Base-by-base conservation (phyloP, 2,797 vertebrate genomes). In the Karalla daura region DNA sequence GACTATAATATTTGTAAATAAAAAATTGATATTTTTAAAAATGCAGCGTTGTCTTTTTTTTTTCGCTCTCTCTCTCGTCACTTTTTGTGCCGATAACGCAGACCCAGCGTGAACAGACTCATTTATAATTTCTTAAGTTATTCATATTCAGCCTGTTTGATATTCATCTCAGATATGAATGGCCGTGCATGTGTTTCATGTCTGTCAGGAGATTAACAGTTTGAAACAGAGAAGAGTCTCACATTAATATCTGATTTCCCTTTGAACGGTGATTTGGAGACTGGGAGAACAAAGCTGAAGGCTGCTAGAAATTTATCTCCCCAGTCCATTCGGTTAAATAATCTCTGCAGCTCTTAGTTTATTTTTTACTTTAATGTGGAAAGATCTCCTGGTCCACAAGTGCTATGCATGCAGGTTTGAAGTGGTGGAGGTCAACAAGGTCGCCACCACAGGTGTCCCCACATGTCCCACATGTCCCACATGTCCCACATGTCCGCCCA, bases 1-100 rank as follows among this genome's bases (percentile, higher is more conserved):
- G 63, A 76, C 25, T 63, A 45, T 55, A 70, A 86, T 87, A 64
- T 85, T 66, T 92, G 83, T 90, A 74, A 86, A 91, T 89, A 74
- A 84, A 86, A 32, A 78, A 83, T 53, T 65, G 70, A 1, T 3
- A 72, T 76, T 87, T 91, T 88, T 81, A 83, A 83, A 87, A 70
- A 2, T 17, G 9, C 6, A 13, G 10, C 43, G 1, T 35, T 51
- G 23, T 59, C 2, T 5, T 3, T 28, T 51, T n/a, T 53, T 18
- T 6, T 7, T n/a, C n/a, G n/a, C n/a, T 24, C 32, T 2, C n/a
- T 1, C 0, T 52, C 41, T 15, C 5, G 15, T 40, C 17, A 8
- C 13, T 49, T 47, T 15, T n/a, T 9, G 5, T 21, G 23, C 11
- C 39, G 7, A 13, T 28, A n/a, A 36, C 24, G 44, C 43, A 36